Percentiles rank a stretch among this genome's conserved stretches.
These are phyloP conservation scores for Tachuris rubrigastra DNA, from an alignment of 2,113 vertebrate genomes.

Conservation along the genomic window DNA sequence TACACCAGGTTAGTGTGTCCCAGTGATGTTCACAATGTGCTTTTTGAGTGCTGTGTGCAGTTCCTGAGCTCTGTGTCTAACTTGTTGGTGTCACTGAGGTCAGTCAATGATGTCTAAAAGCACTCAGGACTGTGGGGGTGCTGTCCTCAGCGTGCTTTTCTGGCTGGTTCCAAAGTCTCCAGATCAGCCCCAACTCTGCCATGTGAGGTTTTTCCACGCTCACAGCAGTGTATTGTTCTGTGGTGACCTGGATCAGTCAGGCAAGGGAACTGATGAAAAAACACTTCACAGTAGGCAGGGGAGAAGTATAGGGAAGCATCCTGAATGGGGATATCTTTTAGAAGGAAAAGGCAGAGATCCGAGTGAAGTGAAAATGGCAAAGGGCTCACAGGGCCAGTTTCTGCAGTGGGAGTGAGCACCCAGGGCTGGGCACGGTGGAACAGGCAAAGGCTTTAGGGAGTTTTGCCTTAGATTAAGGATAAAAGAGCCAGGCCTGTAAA, in stretches of 20 bases:
- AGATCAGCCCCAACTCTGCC: not conserved
- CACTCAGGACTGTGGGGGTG: not conserved
- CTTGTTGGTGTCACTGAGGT: not conserved
- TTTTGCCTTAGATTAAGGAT: not conserved
- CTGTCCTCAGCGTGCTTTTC: accelerated
- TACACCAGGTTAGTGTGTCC: not conserved
- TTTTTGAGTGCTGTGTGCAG: not conserved
- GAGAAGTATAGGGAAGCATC: not conserved
- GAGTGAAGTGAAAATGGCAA: not conserved
- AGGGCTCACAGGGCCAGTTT: not conserved
- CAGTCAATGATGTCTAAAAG: not conserved
- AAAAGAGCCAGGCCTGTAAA: not conserved
- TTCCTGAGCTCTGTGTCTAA: not conserved
- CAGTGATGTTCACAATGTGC: not conserved
- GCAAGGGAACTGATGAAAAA: not conserved
- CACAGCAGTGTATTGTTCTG: not conserved
- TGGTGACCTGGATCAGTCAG: too few species aligned
- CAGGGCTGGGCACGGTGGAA: not conserved
- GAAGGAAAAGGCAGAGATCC: not conserved
- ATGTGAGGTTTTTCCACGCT: accelerated
- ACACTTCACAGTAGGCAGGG: not conserved
- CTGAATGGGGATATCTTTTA: not conserved
- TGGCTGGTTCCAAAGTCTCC: accelerated
- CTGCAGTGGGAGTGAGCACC: not conserved
- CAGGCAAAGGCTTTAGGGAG: accelerated